Base-by-base conservation (phyloP, 2,888 invertebrate genomes). In the Halictus ligatus region DNA sequence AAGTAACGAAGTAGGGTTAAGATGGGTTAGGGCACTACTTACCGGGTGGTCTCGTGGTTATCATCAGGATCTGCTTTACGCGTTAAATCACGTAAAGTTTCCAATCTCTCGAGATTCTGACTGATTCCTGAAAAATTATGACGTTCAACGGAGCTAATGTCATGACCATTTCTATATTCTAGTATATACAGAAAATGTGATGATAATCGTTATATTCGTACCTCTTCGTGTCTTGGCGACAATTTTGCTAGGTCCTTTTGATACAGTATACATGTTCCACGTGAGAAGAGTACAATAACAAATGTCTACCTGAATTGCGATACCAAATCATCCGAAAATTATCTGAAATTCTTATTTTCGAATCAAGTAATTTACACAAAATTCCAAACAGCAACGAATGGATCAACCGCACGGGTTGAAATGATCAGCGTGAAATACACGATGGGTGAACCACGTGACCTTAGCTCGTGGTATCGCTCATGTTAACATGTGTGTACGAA, bases 161-260 rank as follows among this genome's bases (percentile, higher is more conserved):
- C 69, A 73, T 15, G 43, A 48, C 35, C 35, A 48, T 25, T 80
- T 35, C 69, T 15, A 54, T n/a, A 75, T 80, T 46, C 7, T 21
- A 64, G n/a, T 29, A 18, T n/a, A 13, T 73, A 64, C 64, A 80
- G 40, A 76, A 48, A 75, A 18, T 60, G 35, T 69, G 60, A 83
- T 43, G 6, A 50, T 79, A 74, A 29, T 80, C 25, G 13, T 71
- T 18, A 35, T 50, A 75, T 80, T 25, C 58, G 43, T 91, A 97
- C 98, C 97, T 96, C 98, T 96, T 93, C 98, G 96, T 90, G 98
- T 97, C 96, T 98, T 98, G 88, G 98, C 97, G 92, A 98, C 98
- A 95, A 98, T 97, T 96, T 98, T 98, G 96, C 98, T 98, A 88
- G 98, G 98, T 89, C 98, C 98, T 96, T 98, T 98, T 88, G 97